Evolutionary conservation across 2,113 vertebrate species (phyloP).

Genomic region (Cisticola juncidis): DNA sequence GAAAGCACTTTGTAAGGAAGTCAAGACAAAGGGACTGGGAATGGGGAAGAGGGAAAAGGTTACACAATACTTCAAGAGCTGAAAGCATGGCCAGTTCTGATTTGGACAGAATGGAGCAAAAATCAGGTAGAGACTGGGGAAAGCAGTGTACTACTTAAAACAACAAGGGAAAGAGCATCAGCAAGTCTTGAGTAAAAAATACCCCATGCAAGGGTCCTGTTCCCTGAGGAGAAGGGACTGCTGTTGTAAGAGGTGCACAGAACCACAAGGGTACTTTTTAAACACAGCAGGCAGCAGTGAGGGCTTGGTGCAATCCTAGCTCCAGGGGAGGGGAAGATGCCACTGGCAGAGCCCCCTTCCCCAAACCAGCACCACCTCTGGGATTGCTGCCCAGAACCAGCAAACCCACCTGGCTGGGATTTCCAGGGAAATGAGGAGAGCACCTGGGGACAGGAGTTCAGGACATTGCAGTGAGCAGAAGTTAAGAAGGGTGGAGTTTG

Average conservation of each 20-base stretch:
- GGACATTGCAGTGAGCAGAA: not conserved
- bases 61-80: not conserved
- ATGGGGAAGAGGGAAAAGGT: not conserved
- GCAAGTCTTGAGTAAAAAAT: not conserved
- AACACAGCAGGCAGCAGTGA: not conserved
- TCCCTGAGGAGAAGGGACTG: not conserved
- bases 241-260: not conserved
- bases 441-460: not conserved
- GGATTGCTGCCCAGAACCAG: not conserved
- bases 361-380: accelerated
- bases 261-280: not conserved
- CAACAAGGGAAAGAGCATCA: not conserved
- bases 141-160: not conserved
- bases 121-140: not conserved
- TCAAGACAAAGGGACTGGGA: not conserved
- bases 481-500: not conserved
- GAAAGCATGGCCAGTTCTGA: not conserved
- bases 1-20: not conserved
- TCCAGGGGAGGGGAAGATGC: not conserved
- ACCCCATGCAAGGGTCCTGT: not conserved
- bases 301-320: not conserved
- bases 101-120: not conserved
- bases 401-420: not conserved
- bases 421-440: not conserved
- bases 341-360: not conserved